Percentiles rank a stretch among this genome's conserved stretches.
Conservation (phyloP, 2,797 vertebrate genomes). For the Acanthornis magna region DNA sequence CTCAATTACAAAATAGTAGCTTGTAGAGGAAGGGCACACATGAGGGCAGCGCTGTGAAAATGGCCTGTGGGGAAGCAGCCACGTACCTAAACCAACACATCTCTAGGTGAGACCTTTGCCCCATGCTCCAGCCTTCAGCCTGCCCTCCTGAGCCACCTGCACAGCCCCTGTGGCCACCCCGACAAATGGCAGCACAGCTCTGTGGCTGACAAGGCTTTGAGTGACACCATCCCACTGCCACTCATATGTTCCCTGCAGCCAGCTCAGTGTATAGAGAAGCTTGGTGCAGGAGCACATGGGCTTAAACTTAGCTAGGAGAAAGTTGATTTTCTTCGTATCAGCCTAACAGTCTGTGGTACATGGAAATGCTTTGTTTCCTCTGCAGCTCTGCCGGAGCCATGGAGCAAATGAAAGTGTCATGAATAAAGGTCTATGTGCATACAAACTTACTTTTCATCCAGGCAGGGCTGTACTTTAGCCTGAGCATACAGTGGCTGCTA, state of each 20-base stretch:
- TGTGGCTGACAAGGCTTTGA: neutral
- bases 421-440: neutral
- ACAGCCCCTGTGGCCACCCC: neutral
- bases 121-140: neutral
- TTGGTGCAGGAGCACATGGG: neutral
- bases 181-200: fast-evolving
- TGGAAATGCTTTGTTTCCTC: neutral
- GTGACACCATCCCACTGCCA: neutral
- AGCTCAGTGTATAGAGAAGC: neutral
- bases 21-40: neutral
- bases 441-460: neutral
- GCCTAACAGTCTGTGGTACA: neutral
- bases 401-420: neutral
- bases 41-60: neutral
- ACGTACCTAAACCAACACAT: fast-evolving
- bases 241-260: neutral
- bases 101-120: neutral
- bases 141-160: neutral
- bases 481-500: neutral
- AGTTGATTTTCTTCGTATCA: neutral
- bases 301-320: neutral
- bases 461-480: neutral
- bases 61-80: neutral
- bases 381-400: neutral
- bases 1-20: neutral